Evolutionary conservation across 1,140 invertebrate genomes (phyloP), one percentile per base, ranked within the genome.

Genomic region (Anastrepha obliqua): DNA sequence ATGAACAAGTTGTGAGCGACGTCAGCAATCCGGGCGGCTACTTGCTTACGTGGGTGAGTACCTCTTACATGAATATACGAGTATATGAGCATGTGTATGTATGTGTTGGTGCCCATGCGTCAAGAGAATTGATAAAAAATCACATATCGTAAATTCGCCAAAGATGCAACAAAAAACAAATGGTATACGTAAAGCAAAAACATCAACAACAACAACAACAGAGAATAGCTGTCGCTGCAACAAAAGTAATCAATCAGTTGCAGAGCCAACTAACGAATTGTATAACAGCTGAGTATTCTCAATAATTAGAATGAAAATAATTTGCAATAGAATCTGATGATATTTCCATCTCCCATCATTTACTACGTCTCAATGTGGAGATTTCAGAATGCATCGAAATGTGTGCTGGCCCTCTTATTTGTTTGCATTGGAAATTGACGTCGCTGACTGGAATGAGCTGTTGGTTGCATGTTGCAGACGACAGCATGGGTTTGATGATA

Each of bases 121-220:
- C 62, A 20, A 64, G 51, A 47, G 47, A 47, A 87, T 67, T 87
- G 90, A 92, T 92, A 90, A 89, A 92, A 44, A 70, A 88, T 88
- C 88, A n/a, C 86, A 88, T 86, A 88, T 88, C 91, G 90, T 90
- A 90, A 90, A 90, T 90, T 88, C 90, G 67, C 81, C 86, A 90
- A 90, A 92, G 91, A 92, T 92, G 91, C 91, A 88, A 89, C 90
- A 86, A 88, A 85, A 42, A 47, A 59, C 15, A 78, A 59, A 29
- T 29, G 29, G 29, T 29, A 29, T 29, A 6, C 58, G 55, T 0
- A 87, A 87, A 78, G 44, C 74, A 51, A 87, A 51, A 87, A 87
- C n/a, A 70, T 5, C 9, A 29, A 87, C 42, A 87, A 87, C 62
- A 78, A 78, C 55, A 58, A 87, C 13, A 59, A 74, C 47, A 55